Evolutionary conservation across 2,888 invertebrate genomes (phyloP).

Genomic region (Chaitophorus viminalis): DNA sequence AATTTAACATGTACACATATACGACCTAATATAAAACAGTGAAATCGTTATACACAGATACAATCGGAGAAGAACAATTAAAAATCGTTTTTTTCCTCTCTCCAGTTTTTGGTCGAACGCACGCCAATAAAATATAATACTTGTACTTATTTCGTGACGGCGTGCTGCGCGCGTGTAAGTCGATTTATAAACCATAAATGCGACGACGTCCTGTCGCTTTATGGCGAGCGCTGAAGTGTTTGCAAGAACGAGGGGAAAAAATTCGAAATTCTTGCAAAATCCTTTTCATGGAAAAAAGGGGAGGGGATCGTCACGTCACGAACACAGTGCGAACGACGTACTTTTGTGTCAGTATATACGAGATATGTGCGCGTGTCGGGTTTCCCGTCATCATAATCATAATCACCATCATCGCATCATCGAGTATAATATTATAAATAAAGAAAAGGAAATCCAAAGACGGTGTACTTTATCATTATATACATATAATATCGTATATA

Average conservation of each 20-base stretch:
- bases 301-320: background rate
- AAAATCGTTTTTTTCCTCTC: background rate
- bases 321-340: too few relatives aligned
- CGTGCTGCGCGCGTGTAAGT: background rate
- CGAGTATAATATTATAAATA: background rate
- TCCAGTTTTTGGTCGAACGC: background rate
- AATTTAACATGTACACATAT: background rate
- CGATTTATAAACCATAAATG: background rate
- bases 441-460: conserved; percentile 26
- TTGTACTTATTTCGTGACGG: background rate
- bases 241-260: background rate
- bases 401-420: background rate
- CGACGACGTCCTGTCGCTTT: background rate
- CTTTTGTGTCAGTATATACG: background rate
- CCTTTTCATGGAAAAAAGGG: background rate
- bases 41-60: background rate
- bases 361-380: conserved; percentile 13
- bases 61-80: background rate
- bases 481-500: background rate
- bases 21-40: background rate
- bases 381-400: conserved; percentile 15
- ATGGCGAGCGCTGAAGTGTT: background rate
- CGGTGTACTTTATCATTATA: background rate
- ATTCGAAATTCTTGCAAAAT: conserved; percentile 5
- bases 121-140: background rate